phyloP scores from a whole-genome alignment of 2,797 vertebrate species.

The Hozukius guyotensis region DNA sequence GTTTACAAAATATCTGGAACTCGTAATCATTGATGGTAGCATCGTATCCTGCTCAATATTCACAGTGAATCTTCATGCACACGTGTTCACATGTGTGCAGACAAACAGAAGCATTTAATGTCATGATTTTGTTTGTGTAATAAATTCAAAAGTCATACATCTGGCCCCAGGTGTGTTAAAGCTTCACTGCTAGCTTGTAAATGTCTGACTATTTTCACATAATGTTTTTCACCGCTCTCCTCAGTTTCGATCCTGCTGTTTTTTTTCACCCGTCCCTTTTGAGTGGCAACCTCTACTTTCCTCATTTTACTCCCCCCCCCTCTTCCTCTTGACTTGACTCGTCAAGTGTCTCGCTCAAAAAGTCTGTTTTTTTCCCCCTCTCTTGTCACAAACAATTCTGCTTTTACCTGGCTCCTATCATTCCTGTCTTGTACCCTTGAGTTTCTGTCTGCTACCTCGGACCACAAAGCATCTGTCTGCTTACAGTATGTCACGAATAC shows the following conservation, averaged over 20 bases:
- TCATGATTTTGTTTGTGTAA: constrained; percentile 21
- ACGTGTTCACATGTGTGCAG: not conserved
- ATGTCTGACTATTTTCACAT: constrained; percentile 18
- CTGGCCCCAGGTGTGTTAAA: constrained; percentile 10
- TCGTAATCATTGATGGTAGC: constrained; percentile 15
- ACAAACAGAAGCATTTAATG: not conserved
- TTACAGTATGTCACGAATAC: not conserved
- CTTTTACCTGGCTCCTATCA: constrained; percentile 21
- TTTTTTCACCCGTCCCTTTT: constrained; percentile 47
- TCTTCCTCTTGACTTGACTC: constrained; percentile 41
- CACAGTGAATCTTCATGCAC: not conserved
- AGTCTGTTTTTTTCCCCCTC: not conserved
- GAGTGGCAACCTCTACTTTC: constrained; percentile 58
- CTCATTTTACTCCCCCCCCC: constrained; percentile 15
- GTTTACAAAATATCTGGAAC: constrained; percentile 41
- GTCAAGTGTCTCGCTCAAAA: constrained; percentile 33
- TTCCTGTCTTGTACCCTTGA: constrained; percentile 39
- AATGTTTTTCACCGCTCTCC: constrained; percentile 20
- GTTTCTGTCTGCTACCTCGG: constrained; percentile 8
- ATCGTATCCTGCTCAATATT: constrained; percentile 1
- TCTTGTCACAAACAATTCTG: constrained; percentile 25
- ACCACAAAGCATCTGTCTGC: constrained; percentile 9
- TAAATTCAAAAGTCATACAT: constrained; percentile 15
- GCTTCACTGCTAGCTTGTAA: constrained; percentile 33
- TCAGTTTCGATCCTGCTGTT: constrained; percentile 30